phyloP scores from a whole-genome alignment of 2,797 vertebrate species.

The Leptatherina wallacei region DNA sequence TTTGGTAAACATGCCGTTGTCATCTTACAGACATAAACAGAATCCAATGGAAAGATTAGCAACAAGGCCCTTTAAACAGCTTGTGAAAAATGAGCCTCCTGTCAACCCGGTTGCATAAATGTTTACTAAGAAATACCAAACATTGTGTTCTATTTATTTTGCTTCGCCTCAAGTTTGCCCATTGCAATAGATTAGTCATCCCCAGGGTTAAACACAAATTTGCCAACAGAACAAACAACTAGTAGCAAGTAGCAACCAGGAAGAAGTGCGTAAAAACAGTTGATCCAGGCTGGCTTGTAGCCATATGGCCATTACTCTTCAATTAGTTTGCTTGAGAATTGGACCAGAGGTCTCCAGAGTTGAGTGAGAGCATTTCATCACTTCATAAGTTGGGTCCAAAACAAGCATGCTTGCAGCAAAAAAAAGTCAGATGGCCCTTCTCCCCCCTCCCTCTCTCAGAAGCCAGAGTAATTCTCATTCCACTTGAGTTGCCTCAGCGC shows the following conservation, averaged over 20 bases:
- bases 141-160: constrained; percentile 80
- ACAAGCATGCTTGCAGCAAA: constrained; percentile 60
- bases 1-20: constrained; percentile 73
- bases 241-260: constrained; percentile 79
- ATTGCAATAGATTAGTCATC: constrained; percentile 68
- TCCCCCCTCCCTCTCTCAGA: constrained; percentile 47
- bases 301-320: constrained; percentile 77
- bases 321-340: constrained; percentile 73
- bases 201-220: constrained; percentile 67
- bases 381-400: constrained; percentile 72
- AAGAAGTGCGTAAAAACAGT: constrained; percentile 68
- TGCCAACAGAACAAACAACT: constrained; percentile 77
- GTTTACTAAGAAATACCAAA: constrained; percentile 81
- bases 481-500: constrained; percentile 67
- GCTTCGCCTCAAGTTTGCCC: constrained; percentile 74
- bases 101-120: constrained; percentile 74
- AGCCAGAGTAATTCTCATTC: constrained; percentile 72
- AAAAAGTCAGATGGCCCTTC: constrained; percentile 55
- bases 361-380: constrained; percentile 69
- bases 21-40: constrained; percentile 72
- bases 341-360: constrained; percentile 69
- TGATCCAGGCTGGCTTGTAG: constrained; percentile 61
- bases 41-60: constrained; percentile 71
- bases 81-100: constrained; percentile 73
- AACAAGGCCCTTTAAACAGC: constrained; percentile 66